A percentile compares a stretch with the other conserved stretches of the same genome.
phyloP scores from a whole-genome alignment of 2,888 invertebrate species.

The Caenorhabditis sulstoni region DNA sequence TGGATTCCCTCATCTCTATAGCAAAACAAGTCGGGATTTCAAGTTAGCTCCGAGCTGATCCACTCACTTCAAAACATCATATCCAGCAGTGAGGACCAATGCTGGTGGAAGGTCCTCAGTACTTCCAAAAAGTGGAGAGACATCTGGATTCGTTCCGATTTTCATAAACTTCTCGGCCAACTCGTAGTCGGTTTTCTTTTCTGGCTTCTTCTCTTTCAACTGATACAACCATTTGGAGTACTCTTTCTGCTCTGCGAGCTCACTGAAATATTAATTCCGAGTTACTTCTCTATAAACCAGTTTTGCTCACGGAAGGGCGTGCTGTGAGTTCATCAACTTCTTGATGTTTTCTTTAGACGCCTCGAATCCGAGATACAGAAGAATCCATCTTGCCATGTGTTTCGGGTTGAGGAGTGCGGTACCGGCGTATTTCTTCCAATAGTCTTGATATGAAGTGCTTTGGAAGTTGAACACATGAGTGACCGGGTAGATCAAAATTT shows the following conservation, averaged over 20 bases:
- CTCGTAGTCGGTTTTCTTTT: constrained; percentile 39
- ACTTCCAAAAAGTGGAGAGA: constrained; percentile 74
- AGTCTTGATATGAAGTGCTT: constrained; percentile 75
- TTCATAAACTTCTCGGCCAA: constrained; percentile 55
- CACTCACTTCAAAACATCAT: constrained; percentile 71
- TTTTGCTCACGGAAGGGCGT: constrained; percentile 64
- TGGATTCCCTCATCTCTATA: constrained; percentile 77
- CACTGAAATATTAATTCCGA: not conserved
- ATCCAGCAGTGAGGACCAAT: constrained; percentile 74
- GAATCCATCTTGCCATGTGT: constrained; percentile 73
- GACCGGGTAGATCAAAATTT: constrained; percentile 81
- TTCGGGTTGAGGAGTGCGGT: constrained; percentile 67
- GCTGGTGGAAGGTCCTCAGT: constrained; percentile 72
- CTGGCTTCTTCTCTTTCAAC: constrained; percentile 29
- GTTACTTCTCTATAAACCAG: too few species aligned
- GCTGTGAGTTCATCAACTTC: constrained; percentile 72
- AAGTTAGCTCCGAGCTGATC: not conserved
- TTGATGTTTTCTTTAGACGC: constrained; percentile 71
- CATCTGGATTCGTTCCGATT: constrained; percentile 68
- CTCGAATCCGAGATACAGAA: constrained; percentile 77
- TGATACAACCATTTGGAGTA: constrained; percentile 34
- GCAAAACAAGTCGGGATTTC: too few species aligned
- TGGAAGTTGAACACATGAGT: constrained; percentile 81
- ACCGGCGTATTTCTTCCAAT: constrained; percentile 70
- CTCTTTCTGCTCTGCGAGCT: constrained; percentile 13